A percentile compares a stretch with the other conserved stretches of the same genome.
These are phyloP conservation scores for Cichladusa arquata DNA, from an alignment of 2,113 vertebrate species.

Conservation along the genomic window DNA sequence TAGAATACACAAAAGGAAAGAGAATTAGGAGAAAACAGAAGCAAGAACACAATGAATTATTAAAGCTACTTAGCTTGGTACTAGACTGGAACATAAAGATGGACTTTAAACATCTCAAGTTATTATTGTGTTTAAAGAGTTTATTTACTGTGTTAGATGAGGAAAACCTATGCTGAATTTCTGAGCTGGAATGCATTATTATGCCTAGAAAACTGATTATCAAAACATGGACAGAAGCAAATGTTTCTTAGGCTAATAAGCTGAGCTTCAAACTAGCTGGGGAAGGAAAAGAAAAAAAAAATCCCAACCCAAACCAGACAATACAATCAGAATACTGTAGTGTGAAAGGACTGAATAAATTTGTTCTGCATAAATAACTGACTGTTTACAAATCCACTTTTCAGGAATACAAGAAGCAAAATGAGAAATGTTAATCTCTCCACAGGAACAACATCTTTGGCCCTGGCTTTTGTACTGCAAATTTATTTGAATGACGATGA, in stretches of 20 bases:
- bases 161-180: slow-evolving; percentile 17
- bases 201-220: slow-evolving; percentile 13
- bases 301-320: neutral
- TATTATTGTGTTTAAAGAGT: slow-evolving; percentile 3
- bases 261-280: slow-evolving; percentile 39
- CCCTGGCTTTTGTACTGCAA: neutral
- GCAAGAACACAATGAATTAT: neutral
- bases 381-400: neutral
- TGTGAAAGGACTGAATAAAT: neutral
- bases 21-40: neutral
- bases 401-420: neutral
- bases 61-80: neutral
- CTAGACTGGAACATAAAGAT: neutral
- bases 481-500: neutral
- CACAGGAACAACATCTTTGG: neutral
- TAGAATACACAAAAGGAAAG: slow-evolving; percentile 54
- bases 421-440: neutral
- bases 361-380: neutral
- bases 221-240: slow-evolving; percentile 46
- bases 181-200: slow-evolving; percentile 19
- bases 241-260: slow-evolving; percentile 22
- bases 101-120: slow-evolving; percentile 12
- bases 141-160: slow-evolving; percentile 29
- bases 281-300: slow-evolving; percentile 8
- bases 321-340: slow-evolving; percentile 16